A percentile compares a stretch with the other conserved stretches of the same genome.
Evolutionary conservation across 2,113 vertebrate species (phyloP).

Genomic region (Oncorhynchus gorbuscha): DNA sequence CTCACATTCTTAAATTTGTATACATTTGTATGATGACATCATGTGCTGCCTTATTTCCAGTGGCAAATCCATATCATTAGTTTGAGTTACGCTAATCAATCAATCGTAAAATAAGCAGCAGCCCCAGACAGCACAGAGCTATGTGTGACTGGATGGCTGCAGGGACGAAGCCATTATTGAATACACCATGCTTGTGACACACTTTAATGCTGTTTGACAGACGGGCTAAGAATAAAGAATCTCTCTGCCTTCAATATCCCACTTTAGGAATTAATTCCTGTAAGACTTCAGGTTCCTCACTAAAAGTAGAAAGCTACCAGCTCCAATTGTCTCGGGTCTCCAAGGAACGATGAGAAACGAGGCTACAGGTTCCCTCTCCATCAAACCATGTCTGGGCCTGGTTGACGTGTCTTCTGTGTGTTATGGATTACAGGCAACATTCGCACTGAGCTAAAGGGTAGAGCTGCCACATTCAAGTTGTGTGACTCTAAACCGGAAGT

Average conservation of each 20-base stretch:
- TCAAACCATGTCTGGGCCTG: slow-evolving; percentile 14
- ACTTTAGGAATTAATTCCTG: not conserved
- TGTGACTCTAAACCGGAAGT: too few species aligned
- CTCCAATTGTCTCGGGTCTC: not conserved
- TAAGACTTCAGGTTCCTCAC: not conserved
- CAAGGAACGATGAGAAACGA: not conserved
- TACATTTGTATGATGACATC: not conserved
- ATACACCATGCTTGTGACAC: slow-evolving; percentile 16
- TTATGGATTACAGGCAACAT: not conserved
- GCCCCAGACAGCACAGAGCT: not conserved
- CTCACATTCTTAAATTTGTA: not conserved
- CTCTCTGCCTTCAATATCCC: not conserved
- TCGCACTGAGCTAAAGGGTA: too few species aligned
- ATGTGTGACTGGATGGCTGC: not conserved
- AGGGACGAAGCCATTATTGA: slow-evolving; percentile 28
- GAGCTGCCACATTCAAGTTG: too few species aligned
- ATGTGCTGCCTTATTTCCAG: not conserved
- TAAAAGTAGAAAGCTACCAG: not conserved
- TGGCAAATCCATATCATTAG: slow-evolving; percentile 12
- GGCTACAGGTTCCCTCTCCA: not conserved
- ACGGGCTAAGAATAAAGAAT: slow-evolving; percentile 22
- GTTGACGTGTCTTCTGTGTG: slow-evolving; percentile 2
- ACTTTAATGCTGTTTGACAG: slow-evolving; percentile 31
- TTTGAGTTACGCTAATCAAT: not conserved
- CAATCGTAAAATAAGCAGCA: not conserved